A percentile compares a stretch with the other conserved stretches of the same genome.
Evolutionary conservation across 2,888 invertebrate species (phyloP).

Genomic region (Hydraecia micacea): DNA sequence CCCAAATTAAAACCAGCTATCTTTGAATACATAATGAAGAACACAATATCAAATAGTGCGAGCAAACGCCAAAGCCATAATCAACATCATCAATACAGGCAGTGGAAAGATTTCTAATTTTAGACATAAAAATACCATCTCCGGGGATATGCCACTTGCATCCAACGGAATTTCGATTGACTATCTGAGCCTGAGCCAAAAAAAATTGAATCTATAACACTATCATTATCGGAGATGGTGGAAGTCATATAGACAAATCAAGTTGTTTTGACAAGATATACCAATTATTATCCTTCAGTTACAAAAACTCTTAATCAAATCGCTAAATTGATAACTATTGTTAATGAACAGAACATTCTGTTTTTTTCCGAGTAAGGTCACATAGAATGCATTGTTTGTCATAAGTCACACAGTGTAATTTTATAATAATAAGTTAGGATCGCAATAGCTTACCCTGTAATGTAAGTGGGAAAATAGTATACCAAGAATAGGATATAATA

Average conservation of each 20-base stretch:
- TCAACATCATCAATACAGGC: background rate
- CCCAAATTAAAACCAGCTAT: background rate
- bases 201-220: background rate
- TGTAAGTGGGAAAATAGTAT: background rate
- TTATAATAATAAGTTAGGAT: background rate
- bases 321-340: background rate
- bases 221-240: background rate
- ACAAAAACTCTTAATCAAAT: conserved; percentile 4
- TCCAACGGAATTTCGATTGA: conserved; percentile 12
- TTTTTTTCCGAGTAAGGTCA: background rate
- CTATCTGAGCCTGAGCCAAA: conserved; percentile 8
- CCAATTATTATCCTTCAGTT: background rate
- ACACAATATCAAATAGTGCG: background rate
- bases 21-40: background rate
- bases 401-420: background rate
- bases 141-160: background rate
- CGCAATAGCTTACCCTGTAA: background rate
- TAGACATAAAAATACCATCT: conserved; percentile 15
- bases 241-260: background rate
- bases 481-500: too few relatives aligned
- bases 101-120: conserved; percentile 9
- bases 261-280: background rate
- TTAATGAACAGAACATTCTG: background rate
- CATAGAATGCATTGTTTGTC: background rate
- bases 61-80: background rate